Conservation (phyloP, 2,113 vertebrate species). For the Austrofundulus limnaeus region DNA sequence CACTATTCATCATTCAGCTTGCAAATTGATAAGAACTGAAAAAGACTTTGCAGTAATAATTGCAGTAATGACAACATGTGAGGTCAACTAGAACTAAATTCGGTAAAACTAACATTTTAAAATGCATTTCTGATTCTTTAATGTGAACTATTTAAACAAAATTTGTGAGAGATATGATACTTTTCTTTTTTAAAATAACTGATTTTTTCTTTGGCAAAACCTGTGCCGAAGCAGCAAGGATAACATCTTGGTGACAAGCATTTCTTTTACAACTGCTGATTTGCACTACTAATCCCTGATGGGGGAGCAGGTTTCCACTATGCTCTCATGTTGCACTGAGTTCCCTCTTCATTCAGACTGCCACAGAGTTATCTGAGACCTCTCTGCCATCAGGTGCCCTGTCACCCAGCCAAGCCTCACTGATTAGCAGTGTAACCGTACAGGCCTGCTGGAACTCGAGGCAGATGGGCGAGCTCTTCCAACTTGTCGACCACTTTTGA, state of each 20-base stretch:
- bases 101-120: too few relatives aligned
- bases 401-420: constrained; percentile 65
- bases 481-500: constrained; percentile 44
- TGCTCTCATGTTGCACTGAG: constrained; percentile 29
- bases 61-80: constrained; percentile 12
- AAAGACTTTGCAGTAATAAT: constrained; percentile 3
- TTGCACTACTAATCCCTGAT: constrained; percentile 60
- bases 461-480: constrained; percentile 60
- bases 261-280: constrained; percentile 59
- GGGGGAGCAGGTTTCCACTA: constrained; percentile 42
- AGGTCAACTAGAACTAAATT: not conserved
- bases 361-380: constrained; percentile 63
- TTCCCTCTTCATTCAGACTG: constrained; percentile 44
- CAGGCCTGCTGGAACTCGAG: constrained; percentile 50
- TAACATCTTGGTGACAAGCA: constrained; percentile 32
- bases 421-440: constrained; percentile 48
- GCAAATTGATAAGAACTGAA: constrained; percentile 12
- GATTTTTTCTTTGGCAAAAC: not conserved
- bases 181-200: not conserved
- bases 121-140: too few relatives aligned
- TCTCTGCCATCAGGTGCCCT: constrained; percentile 63
- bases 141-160: constrained; percentile 4
- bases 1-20: too few relatives aligned
- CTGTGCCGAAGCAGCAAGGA: constrained; percentile 27
- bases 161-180: constrained; percentile 3